Evolutionary conservation across 1,140 invertebrate genomes (phyloP), one percentile per base, ranked within the genome.

Genomic region (Caenorhabditis latens): DNA sequence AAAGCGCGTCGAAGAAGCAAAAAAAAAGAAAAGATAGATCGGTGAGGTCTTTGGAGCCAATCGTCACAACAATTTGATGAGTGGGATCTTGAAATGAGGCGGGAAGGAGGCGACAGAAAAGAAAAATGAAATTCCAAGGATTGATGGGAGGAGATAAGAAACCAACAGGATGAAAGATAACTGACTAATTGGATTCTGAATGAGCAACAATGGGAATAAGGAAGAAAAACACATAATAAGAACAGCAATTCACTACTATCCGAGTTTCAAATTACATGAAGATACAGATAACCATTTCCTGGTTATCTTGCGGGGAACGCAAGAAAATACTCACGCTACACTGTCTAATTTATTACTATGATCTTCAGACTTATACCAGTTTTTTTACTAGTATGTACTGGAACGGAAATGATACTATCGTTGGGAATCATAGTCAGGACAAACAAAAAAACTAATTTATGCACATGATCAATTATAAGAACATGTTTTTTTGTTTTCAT

Each of bases 1-100:
- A 50, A 50, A 50, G n/a, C 46, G 19, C 46, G 4, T 63, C 61
- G 24, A 32, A 11, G 61, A 42, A 79, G 65, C 40, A 16, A 79
- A 58, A 53, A 50, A 79, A 79, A 32, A 55, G 21, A 48, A 50
- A 79, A 86, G 67, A 86, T 58, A 79, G 48, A 53, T 79, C 71
- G 46, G 71, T 79, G 71, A 50, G 71, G 71, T 79, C 71, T 79
- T 79, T 50, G 46, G 71, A 79, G 71, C n/a, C 21, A 79, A 79
- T 50, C 71, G 71, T 79, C 71, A 71, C 65, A 71, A 71, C 65
- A 50, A 79, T 79, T 79, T 79, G 71, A 79, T 79, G 46, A 79
- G 43, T 13, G 21, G 21, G 32, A 19, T 8, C 16, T 53, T 71
- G 84, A 53, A 85, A 46, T 61, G 40, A 43, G 42, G 16, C 53